These are phyloP conservation scores for Zapornia atra DNA, from an alignment of 2,113 vertebrate genomes.

Conservation along the genomic window DNA sequence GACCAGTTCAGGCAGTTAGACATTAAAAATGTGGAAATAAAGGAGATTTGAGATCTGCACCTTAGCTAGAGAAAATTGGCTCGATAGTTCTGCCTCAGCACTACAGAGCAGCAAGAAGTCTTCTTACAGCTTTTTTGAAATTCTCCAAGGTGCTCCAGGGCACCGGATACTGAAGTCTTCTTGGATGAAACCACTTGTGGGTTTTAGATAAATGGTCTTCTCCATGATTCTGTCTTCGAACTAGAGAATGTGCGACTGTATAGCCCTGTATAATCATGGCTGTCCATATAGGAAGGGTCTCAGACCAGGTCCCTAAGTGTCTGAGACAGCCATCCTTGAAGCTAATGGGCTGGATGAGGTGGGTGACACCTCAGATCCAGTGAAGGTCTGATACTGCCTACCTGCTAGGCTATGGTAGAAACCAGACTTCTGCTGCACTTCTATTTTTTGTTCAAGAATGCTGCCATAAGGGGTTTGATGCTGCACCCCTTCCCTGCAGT, in stretches of 20 bases:
- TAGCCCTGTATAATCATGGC: neutral
- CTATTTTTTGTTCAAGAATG: neutral
- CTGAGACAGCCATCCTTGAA: neutral
- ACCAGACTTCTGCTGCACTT: neutral
- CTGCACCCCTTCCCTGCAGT: neutral
- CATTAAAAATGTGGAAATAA: constrained; percentile 3
- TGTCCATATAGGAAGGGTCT: neutral
- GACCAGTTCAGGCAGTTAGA: constrained; percentile 61
- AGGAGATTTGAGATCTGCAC: constrained; percentile 33
- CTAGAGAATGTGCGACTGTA: neutral
- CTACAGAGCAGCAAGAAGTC: neutral
- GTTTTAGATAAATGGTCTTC: neutral
- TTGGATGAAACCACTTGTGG: neutral
- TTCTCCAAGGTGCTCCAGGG: neutral
- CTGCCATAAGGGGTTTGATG: neutral
- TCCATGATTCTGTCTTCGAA: neutral
- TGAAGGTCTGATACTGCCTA: neutral
- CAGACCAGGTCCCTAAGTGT: neutral
- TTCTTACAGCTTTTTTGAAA: neutral
- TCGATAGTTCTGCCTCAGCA: neutral
- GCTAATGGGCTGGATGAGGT: neutral
- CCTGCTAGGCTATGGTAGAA: neutral
- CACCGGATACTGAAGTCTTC: neutral
- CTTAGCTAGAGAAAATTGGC: neutral
- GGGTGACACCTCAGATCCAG: neutral